Conservation (phyloP, 2,113 vertebrate species). For the Panthera uncia region DNA sequence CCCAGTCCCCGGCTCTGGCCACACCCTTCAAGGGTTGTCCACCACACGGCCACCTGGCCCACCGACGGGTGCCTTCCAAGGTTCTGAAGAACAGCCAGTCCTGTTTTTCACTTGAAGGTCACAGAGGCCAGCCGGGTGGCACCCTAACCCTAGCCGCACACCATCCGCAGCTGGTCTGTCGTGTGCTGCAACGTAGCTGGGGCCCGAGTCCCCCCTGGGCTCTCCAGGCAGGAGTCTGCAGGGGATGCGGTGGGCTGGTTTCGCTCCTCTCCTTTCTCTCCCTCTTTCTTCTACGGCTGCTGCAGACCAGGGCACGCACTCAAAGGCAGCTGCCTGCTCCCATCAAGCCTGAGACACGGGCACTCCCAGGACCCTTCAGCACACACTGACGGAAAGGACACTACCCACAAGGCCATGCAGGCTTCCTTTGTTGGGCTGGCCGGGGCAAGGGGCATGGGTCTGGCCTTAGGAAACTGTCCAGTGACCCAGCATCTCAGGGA, state of each 20-base stretch:
- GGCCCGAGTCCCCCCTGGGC: background rate
- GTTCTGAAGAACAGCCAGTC: background rate
- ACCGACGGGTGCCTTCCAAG: background rate
- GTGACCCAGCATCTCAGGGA: background rate
- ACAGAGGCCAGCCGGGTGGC: background rate
- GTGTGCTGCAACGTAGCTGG: fast-evolving
- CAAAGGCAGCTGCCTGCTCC: too few species aligned
- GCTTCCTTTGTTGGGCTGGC: background rate
- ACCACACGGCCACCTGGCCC: background rate
- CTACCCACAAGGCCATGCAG: background rate
- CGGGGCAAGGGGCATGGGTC: background rate
- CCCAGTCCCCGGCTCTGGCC: background rate
- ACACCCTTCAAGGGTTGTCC: background rate
- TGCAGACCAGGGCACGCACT: background rate
- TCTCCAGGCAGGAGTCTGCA: background rate
- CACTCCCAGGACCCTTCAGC: background rate
- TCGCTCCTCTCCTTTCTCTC: background rate
- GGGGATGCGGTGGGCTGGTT: too few species aligned
- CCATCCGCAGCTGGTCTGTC: fast-evolving
- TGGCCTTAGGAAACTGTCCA: background rate
- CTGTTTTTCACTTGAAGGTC: background rate
- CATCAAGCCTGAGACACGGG: fast-evolving
- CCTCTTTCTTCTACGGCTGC: background rate
- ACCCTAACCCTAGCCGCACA: fast-evolving
- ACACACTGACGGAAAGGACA: fast-evolving